Conservation (phyloP, 1,140 invertebrate genomes). For the Nasonia longicornis region DNA sequence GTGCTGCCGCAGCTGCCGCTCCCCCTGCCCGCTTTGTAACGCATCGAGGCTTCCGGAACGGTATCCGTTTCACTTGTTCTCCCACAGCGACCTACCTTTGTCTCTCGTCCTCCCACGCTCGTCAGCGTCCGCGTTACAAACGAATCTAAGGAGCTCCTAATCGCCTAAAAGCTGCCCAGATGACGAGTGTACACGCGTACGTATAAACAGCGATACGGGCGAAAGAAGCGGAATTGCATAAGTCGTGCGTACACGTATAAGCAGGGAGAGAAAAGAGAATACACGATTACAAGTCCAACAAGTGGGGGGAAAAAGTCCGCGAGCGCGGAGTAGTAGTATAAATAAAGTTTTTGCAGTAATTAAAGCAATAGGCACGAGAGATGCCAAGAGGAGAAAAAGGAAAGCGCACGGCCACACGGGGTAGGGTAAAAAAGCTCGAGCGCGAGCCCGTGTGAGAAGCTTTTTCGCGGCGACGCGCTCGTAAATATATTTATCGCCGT, state of each 20-base stretch:
- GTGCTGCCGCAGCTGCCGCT: slow-evolving; percentile 60
- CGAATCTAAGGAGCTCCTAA: neutral
- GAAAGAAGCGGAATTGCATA: slow-evolving; percentile 28
- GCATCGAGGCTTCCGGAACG: slow-evolving; percentile 48
- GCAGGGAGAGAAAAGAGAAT: neutral
- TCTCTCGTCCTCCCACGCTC: neutral
- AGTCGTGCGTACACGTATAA: neutral
- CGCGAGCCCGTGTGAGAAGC: slow-evolving; percentile 15
- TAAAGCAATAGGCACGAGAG: slow-evolving; percentile 26
- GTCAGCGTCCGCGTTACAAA: neutral
- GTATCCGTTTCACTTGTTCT: slow-evolving; percentile 14
- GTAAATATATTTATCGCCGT: slow-evolving; percentile 46
- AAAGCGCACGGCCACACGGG: neutral
- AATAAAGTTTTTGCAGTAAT: slow-evolving; percentile 41
- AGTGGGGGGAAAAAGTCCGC: neutral
- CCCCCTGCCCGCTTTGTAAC: slow-evolving; percentile 60
- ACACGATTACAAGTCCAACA: slow-evolving; percentile 33
- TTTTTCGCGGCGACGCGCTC: slow-evolving; percentile 21
- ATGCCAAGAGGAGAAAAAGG: neutral
- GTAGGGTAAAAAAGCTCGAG: neutral
- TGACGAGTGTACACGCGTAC: neutral
- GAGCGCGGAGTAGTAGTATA: slow-evolving; percentile 7
- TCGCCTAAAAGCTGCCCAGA: neutral
- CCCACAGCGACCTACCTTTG: neutral
- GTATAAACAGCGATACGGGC: neutral